These are phyloP conservation scores for Dichetophora obliterata DNA, from an alignment of 2,888 invertebrate species.

Conservation along the genomic window DNA sequence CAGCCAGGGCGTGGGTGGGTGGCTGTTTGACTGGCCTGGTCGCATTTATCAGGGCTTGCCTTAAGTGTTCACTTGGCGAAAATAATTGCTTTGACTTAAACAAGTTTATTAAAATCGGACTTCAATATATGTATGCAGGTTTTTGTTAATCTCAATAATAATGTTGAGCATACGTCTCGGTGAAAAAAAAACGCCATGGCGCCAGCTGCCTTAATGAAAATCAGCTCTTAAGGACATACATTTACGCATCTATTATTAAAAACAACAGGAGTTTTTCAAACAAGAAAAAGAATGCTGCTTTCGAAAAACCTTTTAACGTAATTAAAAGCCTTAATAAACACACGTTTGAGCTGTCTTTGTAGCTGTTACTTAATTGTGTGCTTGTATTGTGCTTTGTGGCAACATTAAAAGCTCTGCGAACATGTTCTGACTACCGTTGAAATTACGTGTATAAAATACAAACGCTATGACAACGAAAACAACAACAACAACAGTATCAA, in stretches of 20 bases:
- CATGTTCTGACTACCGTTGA: too few relatives aligned
- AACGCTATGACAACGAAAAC: too few relatives aligned
- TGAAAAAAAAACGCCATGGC: neutral
- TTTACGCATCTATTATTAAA: neutral
- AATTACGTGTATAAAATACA: too few relatives aligned
- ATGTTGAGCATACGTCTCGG: neutral
- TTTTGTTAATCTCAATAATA: too few relatives aligned
- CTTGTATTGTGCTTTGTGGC: too few relatives aligned
- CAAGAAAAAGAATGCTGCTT: neutral
- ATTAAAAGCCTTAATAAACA: conserved; percentile 21
- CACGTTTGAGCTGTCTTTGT: neutral
- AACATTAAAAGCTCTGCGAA: too few relatives aligned
- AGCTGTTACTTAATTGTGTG: conserved; percentile 6
- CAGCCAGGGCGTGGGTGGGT: neutral
- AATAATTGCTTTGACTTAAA: too few relatives aligned
- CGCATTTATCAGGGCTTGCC: neutral
- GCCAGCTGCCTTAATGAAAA: neutral
- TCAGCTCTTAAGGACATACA: neutral
- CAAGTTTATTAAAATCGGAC: too few relatives aligned
- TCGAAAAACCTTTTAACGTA: conserved; percentile 7
- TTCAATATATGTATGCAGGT: too few relatives aligned
- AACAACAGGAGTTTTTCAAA: conserved; percentile 4
- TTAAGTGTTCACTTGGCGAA: neutral
- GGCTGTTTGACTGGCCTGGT: neutral
- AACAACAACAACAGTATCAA: too few relatives aligned